Conservation (phyloP, 2,888 invertebrate genomes). For the Callinectes sapidus region DNA sequence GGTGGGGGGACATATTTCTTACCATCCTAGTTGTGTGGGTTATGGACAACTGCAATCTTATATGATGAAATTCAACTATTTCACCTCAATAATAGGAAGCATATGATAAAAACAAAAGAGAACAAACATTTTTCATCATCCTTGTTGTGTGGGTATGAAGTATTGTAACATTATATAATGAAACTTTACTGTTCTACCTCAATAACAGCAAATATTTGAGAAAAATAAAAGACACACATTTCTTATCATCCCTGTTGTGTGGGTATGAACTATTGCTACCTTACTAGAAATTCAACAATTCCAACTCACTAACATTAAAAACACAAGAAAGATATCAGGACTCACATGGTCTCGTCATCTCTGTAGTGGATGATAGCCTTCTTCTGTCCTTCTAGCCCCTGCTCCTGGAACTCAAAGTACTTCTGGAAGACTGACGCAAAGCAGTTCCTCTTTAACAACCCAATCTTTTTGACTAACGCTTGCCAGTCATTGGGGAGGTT, state of each 20-base stretch:
- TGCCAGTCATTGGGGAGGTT: conserved; percentile 94
- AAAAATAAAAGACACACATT: too few species aligned
- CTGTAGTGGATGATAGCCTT: conserved; percentile 97
- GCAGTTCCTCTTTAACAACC: conserved; percentile 96
- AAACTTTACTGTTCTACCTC: too few species aligned
- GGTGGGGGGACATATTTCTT: too few species aligned
- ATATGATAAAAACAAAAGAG: neutral
- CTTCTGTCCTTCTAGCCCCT: conserved; percentile 90
- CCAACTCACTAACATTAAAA: neutral
- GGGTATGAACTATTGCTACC: too few species aligned
- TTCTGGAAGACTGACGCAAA: conserved; percentile 99
- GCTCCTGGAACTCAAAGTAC: conserved; percentile 98
- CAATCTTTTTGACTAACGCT: conserved; percentile 91
- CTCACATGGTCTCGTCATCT: conserved; percentile 98
- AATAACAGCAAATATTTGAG: too few species aligned
- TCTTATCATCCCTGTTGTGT: too few species aligned
- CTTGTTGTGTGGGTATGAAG: neutral
- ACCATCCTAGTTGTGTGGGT: too few species aligned
- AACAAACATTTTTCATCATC: too few species aligned
- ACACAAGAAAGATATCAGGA: neutral
- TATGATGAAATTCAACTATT: neutral
- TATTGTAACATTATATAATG: neutral
- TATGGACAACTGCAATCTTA: neutral
- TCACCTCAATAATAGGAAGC: neutral
- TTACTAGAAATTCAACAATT: neutral